Evolutionary conservation across 2,797 vertebrate species (phyloP).

Genomic region (Eulemur coronatus): DNA sequence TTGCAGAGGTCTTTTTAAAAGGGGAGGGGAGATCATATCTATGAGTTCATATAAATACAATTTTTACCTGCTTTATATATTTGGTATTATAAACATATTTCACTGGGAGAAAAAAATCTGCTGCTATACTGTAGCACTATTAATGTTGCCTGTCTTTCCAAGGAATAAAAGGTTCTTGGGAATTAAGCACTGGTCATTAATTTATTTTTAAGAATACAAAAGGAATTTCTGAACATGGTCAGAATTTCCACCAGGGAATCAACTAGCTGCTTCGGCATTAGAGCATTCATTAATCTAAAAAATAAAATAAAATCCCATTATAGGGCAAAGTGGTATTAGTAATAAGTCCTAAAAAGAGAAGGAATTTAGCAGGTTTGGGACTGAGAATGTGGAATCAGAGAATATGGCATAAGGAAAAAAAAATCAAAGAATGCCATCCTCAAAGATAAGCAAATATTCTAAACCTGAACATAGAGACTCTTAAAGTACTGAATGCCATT

Average conservation of each 20-base stretch:
- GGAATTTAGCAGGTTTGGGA: neutral
- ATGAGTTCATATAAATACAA: neutral
- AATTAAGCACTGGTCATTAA: neutral
- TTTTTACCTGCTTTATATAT: neutral
- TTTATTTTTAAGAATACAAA: slow-evolving; percentile 19
- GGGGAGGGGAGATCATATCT: neutral
- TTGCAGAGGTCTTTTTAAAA: rapidly evolving
- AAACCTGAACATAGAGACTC: neutral
- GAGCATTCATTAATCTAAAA: neutral
- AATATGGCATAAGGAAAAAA: neutral
- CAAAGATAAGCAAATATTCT: neutral
- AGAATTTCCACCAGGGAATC: slow-evolving; percentile 20
- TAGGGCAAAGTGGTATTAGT: neutral
- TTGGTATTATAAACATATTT: neutral
- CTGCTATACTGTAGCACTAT: neutral
- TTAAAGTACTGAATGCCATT: neutral
- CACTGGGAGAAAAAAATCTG: neutral
- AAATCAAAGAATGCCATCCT: neutral
- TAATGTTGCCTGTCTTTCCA: neutral
- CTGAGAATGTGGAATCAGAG: neutral
- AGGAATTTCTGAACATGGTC: neutral
- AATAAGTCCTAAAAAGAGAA: neutral
- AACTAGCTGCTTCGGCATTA: neutral
- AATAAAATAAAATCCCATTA: neutral
- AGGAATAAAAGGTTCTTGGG: neutral